Evolutionary conservation across 1,140 invertebrate genomes (phyloP).

Genomic region (Drosophila leontia): DNA sequence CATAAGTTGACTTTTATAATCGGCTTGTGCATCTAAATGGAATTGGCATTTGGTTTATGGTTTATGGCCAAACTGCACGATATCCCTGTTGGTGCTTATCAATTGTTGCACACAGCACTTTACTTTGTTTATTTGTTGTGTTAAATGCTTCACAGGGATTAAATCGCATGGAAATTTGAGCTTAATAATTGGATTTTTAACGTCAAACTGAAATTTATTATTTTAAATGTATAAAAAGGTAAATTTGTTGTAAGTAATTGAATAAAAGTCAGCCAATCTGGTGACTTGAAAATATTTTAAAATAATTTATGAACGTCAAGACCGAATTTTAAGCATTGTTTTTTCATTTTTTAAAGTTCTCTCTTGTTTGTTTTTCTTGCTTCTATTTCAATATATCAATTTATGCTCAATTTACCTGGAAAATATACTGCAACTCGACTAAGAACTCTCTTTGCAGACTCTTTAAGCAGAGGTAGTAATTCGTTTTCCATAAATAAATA

Average conservation of each 20-base stretch:
- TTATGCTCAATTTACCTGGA: too few relatives aligned
- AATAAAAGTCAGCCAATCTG: background rate
- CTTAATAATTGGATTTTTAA: constrained; percentile 3
- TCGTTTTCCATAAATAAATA: too few relatives aligned
- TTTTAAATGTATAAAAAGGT: background rate
- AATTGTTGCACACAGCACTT: constrained; percentile 28
- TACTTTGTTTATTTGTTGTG: constrained; percentile 13
- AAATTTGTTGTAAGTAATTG: too few relatives aligned
- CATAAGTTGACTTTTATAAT: constrained; percentile 36
- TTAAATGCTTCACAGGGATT: constrained; percentile 17
- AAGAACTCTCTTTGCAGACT: too few relatives aligned
- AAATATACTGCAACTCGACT: too few relatives aligned
- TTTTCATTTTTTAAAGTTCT: background rate
- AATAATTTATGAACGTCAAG: background rate
- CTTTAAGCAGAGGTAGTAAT: too few relatives aligned
- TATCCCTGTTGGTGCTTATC: constrained; percentile 11
- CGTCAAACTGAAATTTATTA: background rate
- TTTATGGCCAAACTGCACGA: constrained; percentile 43
- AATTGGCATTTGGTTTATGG: constrained; percentile 29
- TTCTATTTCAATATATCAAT: too few relatives aligned
- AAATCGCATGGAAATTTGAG: constrained; percentile 11
- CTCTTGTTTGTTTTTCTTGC: too few relatives aligned
- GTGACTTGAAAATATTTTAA: background rate
- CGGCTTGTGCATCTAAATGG: constrained; percentile 48
- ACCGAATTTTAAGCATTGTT: background rate